phyloP scores from a whole-genome alignment of 2,888 invertebrate genomes.

The Lasioglossum calceatum region DNA sequence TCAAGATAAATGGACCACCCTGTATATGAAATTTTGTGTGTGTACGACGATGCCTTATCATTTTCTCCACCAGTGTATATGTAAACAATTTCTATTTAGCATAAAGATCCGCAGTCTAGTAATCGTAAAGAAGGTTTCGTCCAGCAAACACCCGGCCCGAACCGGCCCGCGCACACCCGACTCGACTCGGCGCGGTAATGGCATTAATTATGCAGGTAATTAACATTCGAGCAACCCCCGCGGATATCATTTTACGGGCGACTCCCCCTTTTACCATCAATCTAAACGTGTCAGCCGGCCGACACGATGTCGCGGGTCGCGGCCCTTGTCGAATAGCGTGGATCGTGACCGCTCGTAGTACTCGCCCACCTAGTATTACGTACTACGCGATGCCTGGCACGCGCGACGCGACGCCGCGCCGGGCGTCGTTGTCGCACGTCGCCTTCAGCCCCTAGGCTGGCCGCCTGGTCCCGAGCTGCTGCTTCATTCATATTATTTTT shows the following conservation, averaged over 20 bases:
- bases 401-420: constrained; percentile 16
- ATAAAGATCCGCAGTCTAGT: too few relatives aligned
- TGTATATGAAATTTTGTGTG: too few relatives aligned
- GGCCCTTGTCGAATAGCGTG: constrained; percentile 53
- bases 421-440: neutral
- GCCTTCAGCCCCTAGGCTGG: neutral
- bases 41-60: too few relatives aligned
- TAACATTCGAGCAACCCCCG: constrained; percentile 72
- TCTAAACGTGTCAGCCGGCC: constrained; percentile 77
- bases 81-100: too few relatives aligned
- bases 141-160: neutral
- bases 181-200: constrained; percentile 65
- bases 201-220: constrained; percentile 83
- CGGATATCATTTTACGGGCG: constrained; percentile 76
- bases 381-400: constrained; percentile 54
- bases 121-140: too few relatives aligned
- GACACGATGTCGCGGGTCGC: constrained; percentile 70
- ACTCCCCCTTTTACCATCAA: constrained; percentile 76
- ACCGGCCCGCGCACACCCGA: neutral
- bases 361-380: constrained; percentile 20
- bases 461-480: neutral
- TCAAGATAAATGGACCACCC: too few relatives aligned
- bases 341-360: constrained; percentile 19
- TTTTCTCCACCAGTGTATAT: too few relatives aligned
- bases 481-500: constrained; percentile 8